Evolutionary conservation across 2,797 vertebrate genomes (phyloP).

Genomic region (Amblyopsis hoosieri): DNA sequence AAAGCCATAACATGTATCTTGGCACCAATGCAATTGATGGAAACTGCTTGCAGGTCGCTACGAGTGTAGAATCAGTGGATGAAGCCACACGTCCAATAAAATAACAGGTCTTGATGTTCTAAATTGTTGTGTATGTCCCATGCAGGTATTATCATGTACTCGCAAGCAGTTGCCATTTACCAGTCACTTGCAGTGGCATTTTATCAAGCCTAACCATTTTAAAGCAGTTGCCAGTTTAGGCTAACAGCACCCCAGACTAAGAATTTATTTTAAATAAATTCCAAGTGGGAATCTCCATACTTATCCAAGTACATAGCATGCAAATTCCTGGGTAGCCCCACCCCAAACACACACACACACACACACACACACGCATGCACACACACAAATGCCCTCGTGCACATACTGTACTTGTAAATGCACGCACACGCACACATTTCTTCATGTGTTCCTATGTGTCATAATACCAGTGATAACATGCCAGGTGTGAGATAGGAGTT

Average conservation of each 20-base stretch:
- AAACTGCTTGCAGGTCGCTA: not conserved
- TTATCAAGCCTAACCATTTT: not conserved
- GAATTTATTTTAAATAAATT: too few species aligned
- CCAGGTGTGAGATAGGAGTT: constrained; percentile 55
- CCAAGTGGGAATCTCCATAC: too few species aligned
- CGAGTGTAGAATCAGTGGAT: constrained; percentile 9
- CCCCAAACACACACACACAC: too few species aligned
- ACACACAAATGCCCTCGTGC: too few species aligned
- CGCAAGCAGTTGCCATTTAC: too few species aligned
- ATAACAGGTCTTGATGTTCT: not conserved
- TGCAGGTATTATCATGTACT: not conserved
- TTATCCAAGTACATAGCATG: constrained; percentile 5
- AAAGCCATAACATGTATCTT: constrained; percentile 47
- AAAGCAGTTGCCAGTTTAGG: not conserved
- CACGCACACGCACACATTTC: not conserved
- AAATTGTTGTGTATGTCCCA: constrained; percentile 5
- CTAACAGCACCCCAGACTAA: too few species aligned
- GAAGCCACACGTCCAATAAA: constrained; percentile 12
- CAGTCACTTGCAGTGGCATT: not conserved
- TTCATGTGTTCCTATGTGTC: constrained; percentile 14
- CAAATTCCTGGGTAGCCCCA: constrained; percentile 8
- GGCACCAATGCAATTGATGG: constrained; percentile 37
- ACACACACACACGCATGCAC: too few species aligned
- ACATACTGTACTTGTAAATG: too few species aligned
- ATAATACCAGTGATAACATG: constrained; percentile 31